Evolutionary conservation across 2,888 invertebrate species (phyloP).

Genomic region (Eilema caniola): DNA sequence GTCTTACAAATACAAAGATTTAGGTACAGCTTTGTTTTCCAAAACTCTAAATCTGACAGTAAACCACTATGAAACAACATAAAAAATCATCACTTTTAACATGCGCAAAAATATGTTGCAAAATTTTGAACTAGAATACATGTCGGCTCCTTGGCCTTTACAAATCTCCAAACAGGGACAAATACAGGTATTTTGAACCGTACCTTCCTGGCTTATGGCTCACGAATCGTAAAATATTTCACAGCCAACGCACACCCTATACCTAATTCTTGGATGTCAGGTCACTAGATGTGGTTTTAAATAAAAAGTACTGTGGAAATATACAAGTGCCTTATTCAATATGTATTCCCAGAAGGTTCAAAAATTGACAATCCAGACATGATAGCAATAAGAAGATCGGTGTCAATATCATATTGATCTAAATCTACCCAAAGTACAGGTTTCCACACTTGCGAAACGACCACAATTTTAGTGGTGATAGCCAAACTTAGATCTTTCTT

Average conservation of each 20-base stretch:
- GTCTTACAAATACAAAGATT: neutral
- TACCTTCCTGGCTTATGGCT: slow-evolving; percentile 76
- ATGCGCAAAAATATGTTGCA: slow-evolving; percentile 46
- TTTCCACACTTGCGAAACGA: neutral
- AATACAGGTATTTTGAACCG: slow-evolving; percentile 71
- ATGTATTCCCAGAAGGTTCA: neutral
- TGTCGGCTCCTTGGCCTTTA: slow-evolving; percentile 56
- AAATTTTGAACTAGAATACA: slow-evolving; percentile 53
- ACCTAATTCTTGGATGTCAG: slow-evolving; percentile 49
- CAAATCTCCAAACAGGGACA: slow-evolving; percentile 78
- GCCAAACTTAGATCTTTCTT: neutral
- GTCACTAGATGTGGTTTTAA: slow-evolving; percentile 59
- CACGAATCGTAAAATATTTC: slow-evolving; percentile 84
- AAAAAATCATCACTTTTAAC: slow-evolving; percentile 21
- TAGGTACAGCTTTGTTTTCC: neutral
- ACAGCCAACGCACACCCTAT: slow-evolving; percentile 68
- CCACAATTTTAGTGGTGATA: neutral
- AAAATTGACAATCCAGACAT: neutral
- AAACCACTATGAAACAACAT: neutral
- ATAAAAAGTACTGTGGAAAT: too few species aligned
- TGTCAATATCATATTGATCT: neutral
- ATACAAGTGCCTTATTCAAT: too few species aligned
- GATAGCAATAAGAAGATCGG: neutral
- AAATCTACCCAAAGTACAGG: too few species aligned
- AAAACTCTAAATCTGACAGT: slow-evolving; percentile 1